Conservation (phyloP, 1,140 invertebrate genomes). For the Phortica variegata region DNA sequence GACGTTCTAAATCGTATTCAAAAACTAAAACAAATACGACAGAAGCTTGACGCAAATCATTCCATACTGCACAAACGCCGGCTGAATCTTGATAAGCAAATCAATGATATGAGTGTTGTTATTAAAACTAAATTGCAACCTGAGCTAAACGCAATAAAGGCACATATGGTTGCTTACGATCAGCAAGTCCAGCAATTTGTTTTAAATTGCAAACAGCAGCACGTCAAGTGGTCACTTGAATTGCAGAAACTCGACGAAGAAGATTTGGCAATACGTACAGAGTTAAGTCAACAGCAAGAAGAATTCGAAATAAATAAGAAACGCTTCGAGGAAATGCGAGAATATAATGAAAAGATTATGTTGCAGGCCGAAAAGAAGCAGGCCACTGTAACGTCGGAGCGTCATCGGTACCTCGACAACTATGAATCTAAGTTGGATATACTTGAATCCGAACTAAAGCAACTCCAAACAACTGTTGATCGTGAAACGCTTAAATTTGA, state of each 20-base stretch:
- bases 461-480: no score
- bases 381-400: neutral
- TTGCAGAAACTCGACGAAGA: conserved; percentile 8
- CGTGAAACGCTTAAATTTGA: no score
- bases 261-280: no score
- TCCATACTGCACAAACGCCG: conserved; percentile 7
- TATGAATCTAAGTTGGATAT: neutral
- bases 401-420: neutral
- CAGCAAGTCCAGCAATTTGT: conserved; percentile 16
- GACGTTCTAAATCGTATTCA: conserved; percentile 13
- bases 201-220: neutral
- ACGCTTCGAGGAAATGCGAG: neutral
- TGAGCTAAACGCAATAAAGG: neutral
- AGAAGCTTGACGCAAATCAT: neutral
- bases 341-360: no score
- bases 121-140: conserved; percentile 8
- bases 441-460: neutral
- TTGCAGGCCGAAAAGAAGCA: neutral
- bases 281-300: neutral
- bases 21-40: conserved; percentile 9
- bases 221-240: conserved; percentile 4
- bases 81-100: conserved; percentile 15
- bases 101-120: neutral
- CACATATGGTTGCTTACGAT: neutral
- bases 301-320: neutral